phyloP scores from a whole-genome alignment of 2,113 vertebrate genomes.

The Colaptes auratus region DNA sequence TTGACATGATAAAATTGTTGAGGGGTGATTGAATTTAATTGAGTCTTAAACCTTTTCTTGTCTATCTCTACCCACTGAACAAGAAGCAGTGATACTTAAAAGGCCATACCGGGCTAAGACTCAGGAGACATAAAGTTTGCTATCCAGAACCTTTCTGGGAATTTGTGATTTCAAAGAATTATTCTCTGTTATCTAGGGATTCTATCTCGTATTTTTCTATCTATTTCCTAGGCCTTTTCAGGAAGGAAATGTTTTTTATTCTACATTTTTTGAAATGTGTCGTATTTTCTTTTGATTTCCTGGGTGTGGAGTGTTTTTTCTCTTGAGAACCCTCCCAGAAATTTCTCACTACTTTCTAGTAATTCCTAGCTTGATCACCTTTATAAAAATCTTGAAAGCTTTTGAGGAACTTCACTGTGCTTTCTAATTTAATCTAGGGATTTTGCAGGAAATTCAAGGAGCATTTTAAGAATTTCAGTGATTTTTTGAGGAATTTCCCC shows the following conservation, averaged over 20 bases:
- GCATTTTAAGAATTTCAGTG: not conserved
- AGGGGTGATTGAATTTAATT: not conserved
- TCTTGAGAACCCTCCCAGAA: not conserved
- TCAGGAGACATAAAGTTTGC: not conserved
- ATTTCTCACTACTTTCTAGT: not conserved
- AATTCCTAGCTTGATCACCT: not conserved
- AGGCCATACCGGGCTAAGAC: accelerated
- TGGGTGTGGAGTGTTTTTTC: not conserved
- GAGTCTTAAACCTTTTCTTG: constrained; percentile 42
- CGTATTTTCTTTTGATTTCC: not conserved
- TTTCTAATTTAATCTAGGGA: not conserved
- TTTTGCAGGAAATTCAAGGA: not conserved
- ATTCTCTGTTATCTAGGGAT: not conserved
- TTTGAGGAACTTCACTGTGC: not conserved
- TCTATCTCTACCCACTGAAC: not conserved
- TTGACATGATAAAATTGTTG: not conserved
- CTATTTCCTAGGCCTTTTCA: not conserved
- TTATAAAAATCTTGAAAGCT: not conserved
- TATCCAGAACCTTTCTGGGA: not conserved
- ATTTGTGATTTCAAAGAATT: not conserved
- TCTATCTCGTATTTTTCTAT: not conserved
- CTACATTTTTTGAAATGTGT: not conserved
- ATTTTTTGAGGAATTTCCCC: not conserved
- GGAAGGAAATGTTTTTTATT: not conserved
- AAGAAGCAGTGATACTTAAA: not conserved